phyloP scores from a whole-genome alignment of 2,888 invertebrate species.

The Polylopha cassiicola region DNA sequence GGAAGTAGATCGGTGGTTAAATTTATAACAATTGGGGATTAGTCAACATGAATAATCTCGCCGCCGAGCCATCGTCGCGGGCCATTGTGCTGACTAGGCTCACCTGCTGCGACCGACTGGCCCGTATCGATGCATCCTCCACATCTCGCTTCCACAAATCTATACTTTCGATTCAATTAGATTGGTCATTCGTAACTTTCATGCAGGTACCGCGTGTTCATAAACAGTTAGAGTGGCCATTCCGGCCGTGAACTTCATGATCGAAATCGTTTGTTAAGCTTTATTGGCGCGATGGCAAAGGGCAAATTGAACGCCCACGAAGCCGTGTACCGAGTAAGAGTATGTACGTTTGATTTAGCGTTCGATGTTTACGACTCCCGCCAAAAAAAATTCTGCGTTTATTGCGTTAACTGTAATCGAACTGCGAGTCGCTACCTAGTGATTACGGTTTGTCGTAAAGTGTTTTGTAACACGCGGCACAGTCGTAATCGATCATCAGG shows the following conservation, averaged over 20 bases:
- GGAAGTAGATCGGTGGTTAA: slow-evolving; percentile 31
- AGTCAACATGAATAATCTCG: slow-evolving; percentile 36
- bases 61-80: slow-evolving; percentile 28
- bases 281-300: slow-evolving; percentile 35
- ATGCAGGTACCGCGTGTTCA: slow-evolving; percentile 21
- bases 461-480: no score
- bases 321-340: slow-evolving; percentile 10
- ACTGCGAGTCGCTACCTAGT: no score
- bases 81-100: no score
- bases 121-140: slow-evolving; percentile 40
- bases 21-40: slow-evolving; percentile 31
- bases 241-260: slow-evolving; percentile 48
- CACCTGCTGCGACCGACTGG: slow-evolving; percentile 48
- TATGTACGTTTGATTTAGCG: background rate
- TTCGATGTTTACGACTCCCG: slow-evolving; percentile 2
- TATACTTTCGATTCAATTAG: slow-evolving; percentile 49
- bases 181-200: slow-evolving; percentile 42
- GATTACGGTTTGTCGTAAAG: no score
- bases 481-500: background rate
- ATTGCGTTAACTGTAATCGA: no score
- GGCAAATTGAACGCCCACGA: slow-evolving; percentile 20
- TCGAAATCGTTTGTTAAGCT: slow-evolving; percentile 36
- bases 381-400: no score
- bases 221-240: slow-evolving; percentile 42
- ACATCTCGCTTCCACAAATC: slow-evolving; percentile 35